Base-by-base conservation (phyloP, 2,888 invertebrate genomes). In the Lysandra bellargus region DNA sequence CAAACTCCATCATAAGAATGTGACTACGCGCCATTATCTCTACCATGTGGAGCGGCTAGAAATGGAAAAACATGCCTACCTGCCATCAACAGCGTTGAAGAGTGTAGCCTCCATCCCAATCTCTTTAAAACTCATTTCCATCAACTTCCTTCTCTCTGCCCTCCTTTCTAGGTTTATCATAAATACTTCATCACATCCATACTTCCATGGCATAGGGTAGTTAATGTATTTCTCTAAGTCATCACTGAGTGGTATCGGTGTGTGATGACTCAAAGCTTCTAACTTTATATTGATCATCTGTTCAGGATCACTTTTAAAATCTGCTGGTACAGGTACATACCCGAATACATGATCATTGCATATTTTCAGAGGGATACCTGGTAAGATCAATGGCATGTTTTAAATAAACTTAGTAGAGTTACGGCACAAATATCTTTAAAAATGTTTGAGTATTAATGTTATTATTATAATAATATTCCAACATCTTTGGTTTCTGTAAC, bases 91-190 rank as follows among this genome's bases (percentile, higher is more conserved):
- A 2, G 99, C 99, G 81, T 97, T 95, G n/a, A 98, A 90, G 79
- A 96, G 88, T 79, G 96, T 96, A 0, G 96, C 97, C n/a, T 97
- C 95, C 84, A 99, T 93, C 0, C 98, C 98, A 0, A 99, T 92
- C 84, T 97, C 97, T 74, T 96, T 95, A 84, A 99, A 97, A 81
- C 97, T 96, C 61, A 94, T 87, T 79, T 96, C 89, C 99, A 99
- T 99, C 84, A 98, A 95, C 6, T 89, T 85, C 72, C 97, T 93
- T 80, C 99, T 95, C 85, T 99, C 98, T 0, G 96, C 95, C 79
- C 99, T 95, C 80, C 99, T 94, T 82, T 96, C 94, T 81, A 99
- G 93, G 92, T 99, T 99, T 23, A 99, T 99, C 96, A 99, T 96
- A 87, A 96, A 99, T 78, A 99, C 96, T 87, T 97, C 95, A 88